Percentiles rank a stretch among this genome's conserved stretches.
phyloP scores from a whole-genome alignment of 2,888 invertebrate genomes.

The Troides helena region DNA sequence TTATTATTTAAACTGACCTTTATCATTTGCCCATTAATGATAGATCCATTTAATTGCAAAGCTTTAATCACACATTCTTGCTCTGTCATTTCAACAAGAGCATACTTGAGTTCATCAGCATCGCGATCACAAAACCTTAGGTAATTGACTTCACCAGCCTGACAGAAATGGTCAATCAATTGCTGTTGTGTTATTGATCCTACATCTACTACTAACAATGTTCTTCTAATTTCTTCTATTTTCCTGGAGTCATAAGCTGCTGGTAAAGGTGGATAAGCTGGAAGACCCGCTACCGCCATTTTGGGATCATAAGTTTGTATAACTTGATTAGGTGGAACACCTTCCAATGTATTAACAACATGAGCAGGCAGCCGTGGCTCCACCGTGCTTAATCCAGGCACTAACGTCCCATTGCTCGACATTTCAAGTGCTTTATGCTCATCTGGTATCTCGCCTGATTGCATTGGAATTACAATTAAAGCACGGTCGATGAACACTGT shows the following conservation, averaged over 20 bases:
- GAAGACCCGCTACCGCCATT: conserved; percentile 88
- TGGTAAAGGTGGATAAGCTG: conserved; percentile 94
- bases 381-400: conserved; percentile 90
- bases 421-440: conserved; percentile 96
- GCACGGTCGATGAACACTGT: conserved; percentile 99
- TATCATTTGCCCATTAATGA: conserved; percentile 85
- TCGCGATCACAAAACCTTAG: conserved; percentile 93
- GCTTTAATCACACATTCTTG: conserved; percentile 93
- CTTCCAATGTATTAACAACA: conserved; percentile 92
- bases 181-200: conserved; percentile 88
- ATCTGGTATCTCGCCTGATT: conserved; percentile 95
- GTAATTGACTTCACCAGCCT: conserved; percentile 97
- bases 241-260: conserved; percentile 92
- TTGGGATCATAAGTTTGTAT: conserved; percentile 95
- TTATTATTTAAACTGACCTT: conserved; percentile 48
- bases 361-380: conserved; percentile 94
- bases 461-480: conserved; percentile 95
- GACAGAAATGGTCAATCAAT: conserved; percentile 92
- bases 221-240: conserved; percentile 97
- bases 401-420: conserved; percentile 93
- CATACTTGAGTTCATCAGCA: conserved; percentile 87
- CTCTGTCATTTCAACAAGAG: conserved; percentile 95
- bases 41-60: conserved; percentile 89
- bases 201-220: conserved; percentile 91
- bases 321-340: conserved; percentile 89